phyloP scores from a whole-genome alignment of 1,140 invertebrate genomes.

The Eubasilissa regina region DNA sequence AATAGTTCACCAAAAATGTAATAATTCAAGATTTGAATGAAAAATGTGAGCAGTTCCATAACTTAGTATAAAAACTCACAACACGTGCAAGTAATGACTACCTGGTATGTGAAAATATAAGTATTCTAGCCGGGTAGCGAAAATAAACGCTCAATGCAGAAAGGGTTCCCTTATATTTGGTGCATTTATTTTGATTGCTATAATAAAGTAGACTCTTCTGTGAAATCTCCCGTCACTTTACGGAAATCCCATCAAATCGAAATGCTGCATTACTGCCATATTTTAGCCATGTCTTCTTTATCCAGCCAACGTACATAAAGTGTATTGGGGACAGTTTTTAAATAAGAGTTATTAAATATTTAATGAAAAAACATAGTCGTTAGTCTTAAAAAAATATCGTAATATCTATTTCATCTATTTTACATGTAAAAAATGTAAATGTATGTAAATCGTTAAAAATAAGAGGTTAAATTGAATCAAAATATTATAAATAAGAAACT shows the following conservation, averaged over 20 bases:
- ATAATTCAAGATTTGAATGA: not conserved
- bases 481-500: not conserved
- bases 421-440: not conserved
- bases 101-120: not conserved
- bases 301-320: not conserved
- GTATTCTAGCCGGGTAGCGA: not conserved
- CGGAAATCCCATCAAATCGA: constrained; percentile 12
- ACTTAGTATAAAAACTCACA: not conserved
- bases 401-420: not conserved
- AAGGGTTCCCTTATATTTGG: not conserved
- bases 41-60: constrained; percentile 9
- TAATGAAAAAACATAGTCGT: not conserved
- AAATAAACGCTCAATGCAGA: not conserved
- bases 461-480: not conserved
- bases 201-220: constrained; percentile 1
- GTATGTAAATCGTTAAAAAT: not conserved
- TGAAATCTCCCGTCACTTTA: constrained; percentile 6
- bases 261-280: constrained; percentile 21
- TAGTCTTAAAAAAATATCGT: too few relatives aligned
- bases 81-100: constrained; percentile 26
- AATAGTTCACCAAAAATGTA: too few relatives aligned
- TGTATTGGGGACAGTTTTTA: not conserved
- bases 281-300: constrained; percentile 12
- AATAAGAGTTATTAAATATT: not conserved
- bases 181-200: not conserved